These are phyloP conservation scores for Grantiella picta DNA, from an alignment of 2,113 vertebrate genomes.

Conservation along the genomic window DNA sequence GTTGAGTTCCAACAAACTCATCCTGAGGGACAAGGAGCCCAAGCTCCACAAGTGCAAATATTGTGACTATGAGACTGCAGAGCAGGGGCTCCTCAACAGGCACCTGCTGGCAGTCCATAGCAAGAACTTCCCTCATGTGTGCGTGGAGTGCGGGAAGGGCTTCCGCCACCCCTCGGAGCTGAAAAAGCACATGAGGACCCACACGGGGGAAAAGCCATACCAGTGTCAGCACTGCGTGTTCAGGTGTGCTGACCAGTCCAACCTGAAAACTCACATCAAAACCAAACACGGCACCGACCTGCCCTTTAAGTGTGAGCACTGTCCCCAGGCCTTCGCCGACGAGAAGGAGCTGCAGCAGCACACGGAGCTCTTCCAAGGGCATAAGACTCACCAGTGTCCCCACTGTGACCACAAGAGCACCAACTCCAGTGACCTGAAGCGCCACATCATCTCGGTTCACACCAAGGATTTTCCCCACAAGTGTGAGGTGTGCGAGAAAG, in stretches of 20 bases:
- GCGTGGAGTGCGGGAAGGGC: conserved; percentile 96
- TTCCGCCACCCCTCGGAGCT: conserved; percentile 98
- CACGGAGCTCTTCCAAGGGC: conserved; percentile 93
- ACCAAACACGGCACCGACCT: conserved; percentile 92
- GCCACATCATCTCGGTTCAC: conserved; percentile 97
- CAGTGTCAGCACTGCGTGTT: conserved; percentile 95
- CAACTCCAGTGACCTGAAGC: conserved; percentile 97
- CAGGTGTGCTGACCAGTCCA: conserved; percentile 96
- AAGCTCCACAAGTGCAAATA: conserved; percentile 98
- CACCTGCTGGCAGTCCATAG: conserved; percentile 96
- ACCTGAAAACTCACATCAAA: conserved; percentile 99
- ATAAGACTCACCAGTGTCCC: conserved; percentile 97
- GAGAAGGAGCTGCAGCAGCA: conserved; percentile 93
- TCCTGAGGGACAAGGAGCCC: conserved; percentile 93
- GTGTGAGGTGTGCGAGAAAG: conserved; percentile 97
- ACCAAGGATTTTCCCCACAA: conserved; percentile 99
- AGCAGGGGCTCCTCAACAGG: conserved; percentile 95
- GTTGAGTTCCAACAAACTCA: conserved; percentile 94
- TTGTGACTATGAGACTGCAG: conserved; percentile 96
- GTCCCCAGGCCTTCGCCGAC: conserved; percentile 92
- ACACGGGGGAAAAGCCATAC: conserved; percentile 98
- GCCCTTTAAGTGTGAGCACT: conserved; percentile 95
- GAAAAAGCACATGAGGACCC: conserved; percentile 98
- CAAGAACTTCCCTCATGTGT: conserved; percentile 97
- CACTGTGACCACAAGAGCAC: conserved; percentile 99